Evolutionary conservation across 1,140 invertebrate genomes (phyloP).

Genomic region (Papilio machaon): DNA sequence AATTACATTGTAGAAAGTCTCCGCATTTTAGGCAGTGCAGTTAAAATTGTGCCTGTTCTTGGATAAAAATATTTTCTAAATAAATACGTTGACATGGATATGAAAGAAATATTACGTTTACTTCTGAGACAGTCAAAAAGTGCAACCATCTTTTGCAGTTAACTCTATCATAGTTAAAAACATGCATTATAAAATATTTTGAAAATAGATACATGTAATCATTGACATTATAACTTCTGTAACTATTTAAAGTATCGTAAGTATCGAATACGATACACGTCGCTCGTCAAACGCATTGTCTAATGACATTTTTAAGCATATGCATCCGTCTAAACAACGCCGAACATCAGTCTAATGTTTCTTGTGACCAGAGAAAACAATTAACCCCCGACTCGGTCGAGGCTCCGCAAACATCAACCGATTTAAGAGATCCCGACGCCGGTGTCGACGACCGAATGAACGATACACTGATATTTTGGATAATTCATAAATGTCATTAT

Average conservation of each 20-base stretch:
- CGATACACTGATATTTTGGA: constrained; percentile 61
- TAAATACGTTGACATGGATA: too few relatives aligned
- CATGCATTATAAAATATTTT: background rate
- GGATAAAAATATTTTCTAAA: too few relatives aligned
- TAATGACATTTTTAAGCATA: constrained; percentile 19
- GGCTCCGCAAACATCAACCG: constrained; percentile 10
- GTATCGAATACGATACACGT: background rate
- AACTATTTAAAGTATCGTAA: background rate
- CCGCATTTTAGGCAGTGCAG: background rate
- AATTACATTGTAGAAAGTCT: background rate
- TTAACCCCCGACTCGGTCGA: constrained; percentile 6
- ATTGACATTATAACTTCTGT: background rate
- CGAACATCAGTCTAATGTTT: background rate
- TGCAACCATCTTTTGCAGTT: too few relatives aligned
- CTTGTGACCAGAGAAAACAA: constrained; percentile 8
- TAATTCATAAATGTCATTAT: constrained; percentile 72
- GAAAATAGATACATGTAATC: background rate
- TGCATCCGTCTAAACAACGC: constrained; percentile 13
- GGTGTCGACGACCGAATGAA: constrained; percentile 58
- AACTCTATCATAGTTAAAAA: too few relatives aligned
- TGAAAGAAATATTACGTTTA: too few relatives aligned
- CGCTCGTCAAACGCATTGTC: background rate
- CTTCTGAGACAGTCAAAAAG: too few relatives aligned
- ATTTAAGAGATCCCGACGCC: background rate
- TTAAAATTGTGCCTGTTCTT: too few relatives aligned